These are phyloP conservation scores for Tetrapedia diversipes DNA, from an alignment of 2,888 invertebrate genomes.

Conservation along the genomic window DNA sequence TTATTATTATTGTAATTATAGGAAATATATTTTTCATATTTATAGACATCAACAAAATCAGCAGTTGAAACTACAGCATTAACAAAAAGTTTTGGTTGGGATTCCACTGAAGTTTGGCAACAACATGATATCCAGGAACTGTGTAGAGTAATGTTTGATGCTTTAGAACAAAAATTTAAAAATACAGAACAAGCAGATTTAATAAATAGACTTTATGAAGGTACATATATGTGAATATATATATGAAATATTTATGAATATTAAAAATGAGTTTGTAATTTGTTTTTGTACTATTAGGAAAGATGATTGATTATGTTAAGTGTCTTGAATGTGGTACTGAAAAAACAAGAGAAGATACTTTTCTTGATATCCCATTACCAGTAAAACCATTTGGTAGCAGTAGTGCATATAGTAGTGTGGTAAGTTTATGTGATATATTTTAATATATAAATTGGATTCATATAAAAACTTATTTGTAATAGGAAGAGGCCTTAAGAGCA, in stretches of 20 bases:
- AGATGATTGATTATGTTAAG: constrained; percentile 95
- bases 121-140: constrained; percentile 96
- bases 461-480: constrained; percentile 60
- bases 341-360: constrained; percentile 92
- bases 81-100: constrained; percentile 95
- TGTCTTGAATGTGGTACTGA: constrained; percentile 93
- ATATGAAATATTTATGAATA: constrained; percentile 6
- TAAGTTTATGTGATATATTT: constrained; percentile 77
- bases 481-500: constrained; percentile 92
- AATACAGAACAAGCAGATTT: constrained; percentile 92
- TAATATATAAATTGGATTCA: constrained; percentile 13
- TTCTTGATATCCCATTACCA: constrained; percentile 93
- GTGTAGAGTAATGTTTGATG: constrained; percentile 95
- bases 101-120: constrained; percentile 94
- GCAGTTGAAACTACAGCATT: constrained; percentile 94
- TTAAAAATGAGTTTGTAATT: constrained; percentile 38
- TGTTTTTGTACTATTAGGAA: constrained; percentile 82
- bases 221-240: constrained; percentile 76
- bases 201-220: constrained; percentile 91
- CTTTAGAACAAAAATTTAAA: constrained; percentile 92
- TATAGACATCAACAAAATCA: constrained; percentile 89
- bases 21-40: constrained; percentile 12
- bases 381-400: constrained; percentile 92
- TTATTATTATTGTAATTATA: neutral
- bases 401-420: constrained; percentile 90